phyloP scores from a whole-genome alignment of 2,113 vertebrate species.

The Ramphastos sulfuratus region DNA sequence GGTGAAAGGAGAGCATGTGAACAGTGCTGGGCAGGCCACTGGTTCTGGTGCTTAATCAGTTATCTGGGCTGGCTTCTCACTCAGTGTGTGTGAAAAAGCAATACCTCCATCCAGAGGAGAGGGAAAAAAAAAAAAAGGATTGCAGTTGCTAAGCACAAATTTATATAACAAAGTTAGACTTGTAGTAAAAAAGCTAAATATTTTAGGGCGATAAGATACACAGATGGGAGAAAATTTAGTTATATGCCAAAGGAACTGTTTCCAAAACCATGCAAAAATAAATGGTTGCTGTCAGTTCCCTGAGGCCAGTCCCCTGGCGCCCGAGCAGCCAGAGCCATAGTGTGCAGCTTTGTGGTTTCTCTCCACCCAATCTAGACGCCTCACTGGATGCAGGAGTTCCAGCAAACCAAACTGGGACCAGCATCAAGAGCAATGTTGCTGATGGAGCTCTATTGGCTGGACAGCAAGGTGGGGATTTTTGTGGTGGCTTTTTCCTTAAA shows the following conservation, averaged over 20 bases:
- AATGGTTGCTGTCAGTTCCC: background rate
- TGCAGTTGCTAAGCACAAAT: background rate
- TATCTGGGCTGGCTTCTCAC: background rate
- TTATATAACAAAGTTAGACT: background rate
- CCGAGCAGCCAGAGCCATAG: rapidly evolving
- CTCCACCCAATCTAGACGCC: rapidly evolving
- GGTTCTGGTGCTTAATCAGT: background rate
- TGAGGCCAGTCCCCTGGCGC: background rate
- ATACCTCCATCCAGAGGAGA: background rate
- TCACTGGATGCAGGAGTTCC: background rate
- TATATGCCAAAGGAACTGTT: background rate
- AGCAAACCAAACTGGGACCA: background rate
- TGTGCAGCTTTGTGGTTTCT: background rate
- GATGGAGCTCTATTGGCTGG: background rate
- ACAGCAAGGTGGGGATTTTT: background rate
- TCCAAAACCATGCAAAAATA: background rate
- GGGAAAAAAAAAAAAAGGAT: background rate
- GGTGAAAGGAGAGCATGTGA: background rate
- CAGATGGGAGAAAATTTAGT: background rate
- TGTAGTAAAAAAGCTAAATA: background rate
- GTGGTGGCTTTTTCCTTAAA: background rate
- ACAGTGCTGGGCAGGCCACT: background rate
- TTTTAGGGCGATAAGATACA: background rate
- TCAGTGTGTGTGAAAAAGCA: background rate
- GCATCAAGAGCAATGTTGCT: rapidly evolving